Conservation (phyloP, 2,113 vertebrate species). For the Lanius collurio region DNA sequence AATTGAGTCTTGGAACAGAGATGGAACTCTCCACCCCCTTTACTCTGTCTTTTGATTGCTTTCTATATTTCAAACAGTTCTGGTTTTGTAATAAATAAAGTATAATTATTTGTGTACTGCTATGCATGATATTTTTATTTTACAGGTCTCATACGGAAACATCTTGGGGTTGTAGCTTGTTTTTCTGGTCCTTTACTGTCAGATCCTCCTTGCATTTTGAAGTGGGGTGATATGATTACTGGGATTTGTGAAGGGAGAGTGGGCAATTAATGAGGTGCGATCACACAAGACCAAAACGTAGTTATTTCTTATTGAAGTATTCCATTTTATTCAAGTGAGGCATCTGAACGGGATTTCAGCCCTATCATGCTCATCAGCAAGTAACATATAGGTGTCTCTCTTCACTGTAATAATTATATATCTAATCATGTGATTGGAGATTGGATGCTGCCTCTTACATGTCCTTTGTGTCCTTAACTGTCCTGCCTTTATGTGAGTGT, state of each 20-base stretch:
- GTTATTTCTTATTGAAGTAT: background rate
- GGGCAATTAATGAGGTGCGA: background rate
- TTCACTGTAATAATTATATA: background rate
- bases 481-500: background rate
- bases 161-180: background rate
- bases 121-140: background rate
- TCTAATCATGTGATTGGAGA: fast-evolving
- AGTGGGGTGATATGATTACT: background rate
- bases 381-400: background rate
- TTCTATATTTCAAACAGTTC: background rate
- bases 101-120: background rate
- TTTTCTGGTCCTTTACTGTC: background rate
- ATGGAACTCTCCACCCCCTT: background rate
- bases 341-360: background rate
- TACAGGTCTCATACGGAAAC: background rate
- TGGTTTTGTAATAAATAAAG: background rate
- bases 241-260: background rate
- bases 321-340: background rate
- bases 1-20: background rate
- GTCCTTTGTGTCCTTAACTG: background rate
- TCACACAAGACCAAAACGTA: background rate
- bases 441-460: background rate
- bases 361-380: background rate
- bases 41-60: background rate
- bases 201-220: background rate